Base-by-base conservation (phyloP, 2,797 vertebrate genomes). In the Coilia nasus region DNA sequence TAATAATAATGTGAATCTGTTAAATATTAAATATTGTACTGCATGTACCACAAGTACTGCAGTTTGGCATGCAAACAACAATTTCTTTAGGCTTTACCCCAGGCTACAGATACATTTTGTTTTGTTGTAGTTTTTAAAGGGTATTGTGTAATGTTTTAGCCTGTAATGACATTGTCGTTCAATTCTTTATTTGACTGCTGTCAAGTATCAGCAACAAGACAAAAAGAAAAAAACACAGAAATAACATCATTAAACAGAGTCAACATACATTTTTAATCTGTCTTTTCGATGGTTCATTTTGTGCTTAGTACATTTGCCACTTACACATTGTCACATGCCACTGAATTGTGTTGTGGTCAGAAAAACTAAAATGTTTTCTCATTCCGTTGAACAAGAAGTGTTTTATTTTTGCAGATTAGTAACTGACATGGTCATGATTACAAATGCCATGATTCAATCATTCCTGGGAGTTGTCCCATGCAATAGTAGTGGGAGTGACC, bases 241-340 rank as follows among this genome's bases (percentile, higher is more conserved):
- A 5, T 41, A 41, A 41, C 35, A 41, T 5, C 35, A 17, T 17
- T 57, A 57, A 21, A 64, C 60, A 10, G 59, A 62, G 5, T 64
- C 23, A 25, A 25, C 60, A 64, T 23, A 64, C n/a, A 1, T 64
- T 25, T 64, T 9, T 11, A 25, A 64, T 11, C 14, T 28, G 62
- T 67, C 62, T 67, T 3, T 12, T 2, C 10, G 1, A 67, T 12
- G 25, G 23, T 31, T 28, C 6, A 35, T 71, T 14, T 31, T 14
- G 35, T 19, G 28, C 67, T 75, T 14, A 15, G 28, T 21, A 15
- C 11, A 19, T 71, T 71, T 28, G n/a, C 60, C 23, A 28, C 28
- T 28, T 71, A 41, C 67, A 41, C 67, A 75, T 75, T 17, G 31
- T 75, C 67, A 75, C 67, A 75, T 75, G 67, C 19, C 57, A 21